A percentile compares a stretch with the other conserved stretches of the same genome.
Evolutionary conservation across 2,888 invertebrate species (phyloP).

Genomic region (Pachymerium ferrugineum): DNA sequence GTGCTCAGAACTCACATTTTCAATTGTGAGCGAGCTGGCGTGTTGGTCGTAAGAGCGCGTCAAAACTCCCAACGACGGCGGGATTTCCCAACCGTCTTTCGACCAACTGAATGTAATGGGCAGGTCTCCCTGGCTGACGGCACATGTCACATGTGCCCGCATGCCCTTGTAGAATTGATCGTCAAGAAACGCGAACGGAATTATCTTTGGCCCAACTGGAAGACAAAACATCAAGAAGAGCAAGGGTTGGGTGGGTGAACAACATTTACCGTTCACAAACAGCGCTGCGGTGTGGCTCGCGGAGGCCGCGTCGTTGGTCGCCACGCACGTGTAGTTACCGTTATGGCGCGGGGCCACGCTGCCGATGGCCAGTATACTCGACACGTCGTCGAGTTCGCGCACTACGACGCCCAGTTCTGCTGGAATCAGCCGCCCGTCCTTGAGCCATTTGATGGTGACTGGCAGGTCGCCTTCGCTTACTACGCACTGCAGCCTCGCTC

Average conservation of each 20-base stretch:
- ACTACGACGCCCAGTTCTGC: constrained; percentile 44
- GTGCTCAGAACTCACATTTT: constrained; percentile 34
- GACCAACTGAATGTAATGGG: constrained; percentile 33
- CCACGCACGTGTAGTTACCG: constrained; percentile 48
- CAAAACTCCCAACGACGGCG: constrained; percentile 33
- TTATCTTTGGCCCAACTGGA: constrained; percentile 37
- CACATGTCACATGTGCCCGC: constrained; percentile 33
- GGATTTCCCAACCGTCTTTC: constrained; percentile 34
- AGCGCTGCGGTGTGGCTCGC: constrained; percentile 53
- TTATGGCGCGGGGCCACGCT: constrained; percentile 45
- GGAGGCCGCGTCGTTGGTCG: constrained; percentile 42
- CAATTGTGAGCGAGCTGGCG: constrained; percentile 36
- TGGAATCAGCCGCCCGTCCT: constrained; percentile 45
- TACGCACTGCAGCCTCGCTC: constrained; percentile 35
- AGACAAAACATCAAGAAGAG: constrained; percentile 27
- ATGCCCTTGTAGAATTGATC: constrained; percentile 34
- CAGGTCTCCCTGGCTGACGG: constrained; percentile 33
- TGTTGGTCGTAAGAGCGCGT: constrained; percentile 36
- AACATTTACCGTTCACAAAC: constrained; percentile 61
- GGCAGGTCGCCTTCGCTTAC: constrained; percentile 35
- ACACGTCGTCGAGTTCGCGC: constrained; percentile 39
- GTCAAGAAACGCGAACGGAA: constrained; percentile 37
- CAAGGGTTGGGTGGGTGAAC: constrained; percentile 5
- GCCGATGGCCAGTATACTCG: constrained; percentile 39
- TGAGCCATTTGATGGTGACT: constrained; percentile 44